phyloP scores from a whole-genome alignment of 2,797 vertebrate genomes.

The Iguana delicatissima region DNA sequence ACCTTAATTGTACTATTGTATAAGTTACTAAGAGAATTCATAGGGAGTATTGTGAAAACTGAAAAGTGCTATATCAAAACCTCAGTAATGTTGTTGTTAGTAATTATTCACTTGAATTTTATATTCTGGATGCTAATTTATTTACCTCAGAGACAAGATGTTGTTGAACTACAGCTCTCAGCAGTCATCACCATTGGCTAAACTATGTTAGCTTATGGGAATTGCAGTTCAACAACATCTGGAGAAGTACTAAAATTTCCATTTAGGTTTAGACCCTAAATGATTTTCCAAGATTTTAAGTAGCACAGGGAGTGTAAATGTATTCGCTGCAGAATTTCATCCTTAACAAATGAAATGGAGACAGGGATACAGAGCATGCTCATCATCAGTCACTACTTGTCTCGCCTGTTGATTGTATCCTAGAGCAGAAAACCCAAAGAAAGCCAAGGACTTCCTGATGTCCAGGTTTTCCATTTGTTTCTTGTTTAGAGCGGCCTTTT shows the following conservation, averaged over 20 bases:
- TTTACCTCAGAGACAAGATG: neutral
- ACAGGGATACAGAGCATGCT: neutral
- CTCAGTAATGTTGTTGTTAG: neutral
- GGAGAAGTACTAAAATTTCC: too few relatives aligned
- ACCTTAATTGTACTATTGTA: neutral
- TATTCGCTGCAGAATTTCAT: neutral
- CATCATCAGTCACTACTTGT: neutral
- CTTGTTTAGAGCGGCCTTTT: too few relatives aligned
- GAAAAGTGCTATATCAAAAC: neutral
- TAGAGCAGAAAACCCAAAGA: neutral
- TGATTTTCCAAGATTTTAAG: neutral
- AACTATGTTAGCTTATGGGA: too few relatives aligned
- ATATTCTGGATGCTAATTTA: neutral
- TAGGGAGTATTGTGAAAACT: neutral
- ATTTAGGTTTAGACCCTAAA: neutral
- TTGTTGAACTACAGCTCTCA: too few relatives aligned
- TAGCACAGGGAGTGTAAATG: neutral
- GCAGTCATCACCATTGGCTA: too few relatives aligned
- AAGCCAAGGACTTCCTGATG: neutral
- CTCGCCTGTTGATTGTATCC: neutral
- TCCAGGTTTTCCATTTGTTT: neutral
- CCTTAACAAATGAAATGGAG: neutral
- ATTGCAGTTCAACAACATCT: too few relatives aligned
- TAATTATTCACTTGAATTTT: neutral
- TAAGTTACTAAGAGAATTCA: neutral